Conservation (phyloP, 2,113 vertebrate species). For the Myotis davidii region DNA sequence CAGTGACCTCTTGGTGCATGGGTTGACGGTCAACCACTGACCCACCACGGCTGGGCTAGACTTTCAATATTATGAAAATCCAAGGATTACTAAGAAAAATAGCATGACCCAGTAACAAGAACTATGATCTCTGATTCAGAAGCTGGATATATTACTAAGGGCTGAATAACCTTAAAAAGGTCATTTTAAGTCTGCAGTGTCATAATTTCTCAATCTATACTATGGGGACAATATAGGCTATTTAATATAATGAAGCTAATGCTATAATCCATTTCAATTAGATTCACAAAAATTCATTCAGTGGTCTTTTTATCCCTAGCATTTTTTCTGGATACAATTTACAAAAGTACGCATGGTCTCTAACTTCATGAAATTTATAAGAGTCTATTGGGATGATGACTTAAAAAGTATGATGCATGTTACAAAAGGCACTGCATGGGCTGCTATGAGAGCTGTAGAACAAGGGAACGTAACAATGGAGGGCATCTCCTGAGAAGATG, state of each 20-base stretch:
- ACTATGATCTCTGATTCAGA: slow-evolving; percentile 29
- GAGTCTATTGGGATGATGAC: not conserved
- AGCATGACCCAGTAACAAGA: not conserved
- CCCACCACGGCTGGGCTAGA: not conserved
- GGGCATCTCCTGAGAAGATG: not conserved
- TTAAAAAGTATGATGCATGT: not conserved
- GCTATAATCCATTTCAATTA: not conserved
- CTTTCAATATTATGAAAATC: not conserved
- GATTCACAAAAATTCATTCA: not conserved
- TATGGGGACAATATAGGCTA: not conserved
- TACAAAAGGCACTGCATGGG: not conserved
- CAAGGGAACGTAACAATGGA: not conserved
- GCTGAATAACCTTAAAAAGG: not conserved
- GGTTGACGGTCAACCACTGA: too few species aligned
- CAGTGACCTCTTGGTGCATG: too few species aligned
- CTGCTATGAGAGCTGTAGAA: not conserved
- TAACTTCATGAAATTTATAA: not conserved
- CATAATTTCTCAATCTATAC: not conserved
- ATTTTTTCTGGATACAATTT: not conserved
- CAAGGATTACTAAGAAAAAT: not conserved
- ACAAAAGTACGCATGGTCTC: not conserved
- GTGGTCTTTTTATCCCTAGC: not conserved
- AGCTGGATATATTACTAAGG: slow-evolving; percentile 1
- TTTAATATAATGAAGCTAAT: not conserved
- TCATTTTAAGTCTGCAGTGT: not conserved